Evolutionary conservation across 2,113 vertebrate species (phyloP), one percentile per base, ranked within the genome.

Genomic region (Microcebus jonahi): DNA sequence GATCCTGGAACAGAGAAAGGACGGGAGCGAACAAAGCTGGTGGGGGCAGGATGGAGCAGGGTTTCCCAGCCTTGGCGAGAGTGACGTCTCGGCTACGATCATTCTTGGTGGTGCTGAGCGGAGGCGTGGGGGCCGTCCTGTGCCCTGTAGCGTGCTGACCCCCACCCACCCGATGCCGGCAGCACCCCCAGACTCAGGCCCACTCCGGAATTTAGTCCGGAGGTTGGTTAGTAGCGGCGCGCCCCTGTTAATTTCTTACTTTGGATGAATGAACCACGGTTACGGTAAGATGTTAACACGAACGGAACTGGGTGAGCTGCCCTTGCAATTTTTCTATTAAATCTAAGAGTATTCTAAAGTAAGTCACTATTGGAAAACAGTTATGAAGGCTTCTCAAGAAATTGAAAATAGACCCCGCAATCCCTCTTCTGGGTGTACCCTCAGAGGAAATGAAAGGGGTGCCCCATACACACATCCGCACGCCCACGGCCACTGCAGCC

Each of bases 1-100:
- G 29, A 36, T 50, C 25, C 39, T 6, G 12, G 48, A 8, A 39
- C 13, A 25, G 70, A 13, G 25, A 8, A 27, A 39, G 31, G 48
- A 17, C 2, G 0, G 2, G 0, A 2, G 4, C 4, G 10, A n/a
- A 10, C 61, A 23, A 8, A 31, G 7, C 29, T 10, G 80, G 81
- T 3, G 61, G 42, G 9, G 36, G 23, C 14, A 0, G 50, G 36
- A n/a, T 12, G 21, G 1, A 17, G 29, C 5, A 4, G 27, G 9
- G 5, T 11, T 55, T 70, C 77, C 75, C 76, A 68, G 0, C 75
- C 39, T 65, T 4, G 14, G 21, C 4, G 9, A 5, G 20, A 15
- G 0, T 7, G 45, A 1, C 8, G 3, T 14, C 23, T 36, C 15
- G 63, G 90, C 31, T n/a, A 1, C 0, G n/a, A 2, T 81, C 42